phyloP scores from a whole-genome alignment of 2,797 vertebrate genomes.

The Pangasius mekongensis region DNA sequence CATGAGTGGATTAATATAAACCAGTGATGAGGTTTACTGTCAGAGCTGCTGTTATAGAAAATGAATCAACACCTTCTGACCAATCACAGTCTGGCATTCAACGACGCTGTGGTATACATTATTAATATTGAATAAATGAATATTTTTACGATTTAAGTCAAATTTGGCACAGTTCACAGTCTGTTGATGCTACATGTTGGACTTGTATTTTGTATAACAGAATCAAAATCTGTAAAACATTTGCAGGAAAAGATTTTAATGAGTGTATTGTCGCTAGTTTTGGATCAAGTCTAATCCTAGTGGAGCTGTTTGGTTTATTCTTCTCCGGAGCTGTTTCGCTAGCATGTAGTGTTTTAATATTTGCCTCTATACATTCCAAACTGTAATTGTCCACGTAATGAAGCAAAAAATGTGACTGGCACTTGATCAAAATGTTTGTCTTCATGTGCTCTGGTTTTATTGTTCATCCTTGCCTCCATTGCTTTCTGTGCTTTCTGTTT shows the following conservation, averaged over 20 bases:
- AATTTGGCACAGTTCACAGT: neutral
- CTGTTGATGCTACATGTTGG: neutral
- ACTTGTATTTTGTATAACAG: neutral
- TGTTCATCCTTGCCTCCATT: constrained; percentile 30
- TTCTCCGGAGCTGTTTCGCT: neutral
- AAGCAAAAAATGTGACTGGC: neutral
- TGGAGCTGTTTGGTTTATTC: neutral
- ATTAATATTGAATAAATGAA: neutral
- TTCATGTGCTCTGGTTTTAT: constrained; percentile 37
- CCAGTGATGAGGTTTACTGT: neutral
- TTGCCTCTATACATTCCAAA: neutral
- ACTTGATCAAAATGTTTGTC: constrained; percentile 34
- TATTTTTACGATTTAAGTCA: neutral
- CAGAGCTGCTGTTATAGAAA: neutral
- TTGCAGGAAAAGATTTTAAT: neutral
- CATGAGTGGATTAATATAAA: neutral
- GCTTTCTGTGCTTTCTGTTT: constrained; percentile 14
- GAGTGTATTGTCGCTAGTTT: neutral
- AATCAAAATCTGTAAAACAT: neutral
- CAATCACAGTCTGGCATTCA: neutral
- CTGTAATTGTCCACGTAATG: neutral
- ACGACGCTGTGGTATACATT: neutral
- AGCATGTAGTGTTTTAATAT: neutral
- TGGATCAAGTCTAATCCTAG: neutral
- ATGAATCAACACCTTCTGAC: neutral